A percentile compares a stretch with the other conserved stretches of the same genome.
Evolutionary conservation across 2,888 invertebrate species (phyloP).

Genomic region (Rhorus exstirpatorius): DNA sequence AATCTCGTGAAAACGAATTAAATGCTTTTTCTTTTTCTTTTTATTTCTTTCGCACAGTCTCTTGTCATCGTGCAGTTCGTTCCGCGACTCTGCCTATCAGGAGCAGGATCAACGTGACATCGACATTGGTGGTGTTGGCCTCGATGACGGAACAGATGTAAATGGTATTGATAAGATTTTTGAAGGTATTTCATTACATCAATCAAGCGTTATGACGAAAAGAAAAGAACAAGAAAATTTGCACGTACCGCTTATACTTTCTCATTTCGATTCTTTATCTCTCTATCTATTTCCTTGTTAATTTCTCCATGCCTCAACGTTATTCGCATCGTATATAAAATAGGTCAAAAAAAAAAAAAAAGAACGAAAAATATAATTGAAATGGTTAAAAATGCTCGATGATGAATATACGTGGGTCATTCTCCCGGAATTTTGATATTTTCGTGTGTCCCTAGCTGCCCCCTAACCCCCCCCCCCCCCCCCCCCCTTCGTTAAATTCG

Average conservation of each 20-base stretch:
- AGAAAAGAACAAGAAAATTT: slow-evolving; percentile 51
- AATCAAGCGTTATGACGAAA: slow-evolving; percentile 84
- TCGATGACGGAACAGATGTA: slow-evolving; percentile 88
- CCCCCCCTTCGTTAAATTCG: no score
- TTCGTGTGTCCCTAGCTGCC: slow-evolving; percentile 39
- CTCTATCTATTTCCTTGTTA: slow-evolving; percentile 65
- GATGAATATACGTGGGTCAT: slow-evolving; percentile 78
- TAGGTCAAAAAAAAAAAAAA: slow-evolving; percentile 40
- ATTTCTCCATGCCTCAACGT: slow-evolving; percentile 68
- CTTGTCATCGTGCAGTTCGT: slow-evolving; percentile 94
- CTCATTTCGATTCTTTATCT: slow-evolving; percentile 65
- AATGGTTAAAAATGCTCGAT: slow-evolving; percentile 62
- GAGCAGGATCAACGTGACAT: slow-evolving; percentile 88
- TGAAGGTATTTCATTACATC: slow-evolving; percentile 85
- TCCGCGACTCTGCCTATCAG: slow-evolving; percentile 93
- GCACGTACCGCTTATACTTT: slow-evolving; percentile 76
- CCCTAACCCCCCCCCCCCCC: slow-evolving; percentile 6
- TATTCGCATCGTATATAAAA: slow-evolving; percentile 71
- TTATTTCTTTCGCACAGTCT: slow-evolving; percentile 87
- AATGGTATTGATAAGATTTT: slow-evolving; percentile 88
- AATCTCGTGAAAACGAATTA: slow-evolving; percentile 9
- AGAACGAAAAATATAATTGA: slow-evolving; percentile 42
- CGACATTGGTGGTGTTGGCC: slow-evolving; percentile 86
- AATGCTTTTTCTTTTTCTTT: slow-evolving; percentile 58
- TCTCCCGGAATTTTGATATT: slow-evolving; percentile 76